Percentiles rank a stretch among this genome's conserved stretches.
phyloP scores from a whole-genome alignment of 2,797 vertebrate species.

The Phaenicophaeus curvirostris region DNA sequence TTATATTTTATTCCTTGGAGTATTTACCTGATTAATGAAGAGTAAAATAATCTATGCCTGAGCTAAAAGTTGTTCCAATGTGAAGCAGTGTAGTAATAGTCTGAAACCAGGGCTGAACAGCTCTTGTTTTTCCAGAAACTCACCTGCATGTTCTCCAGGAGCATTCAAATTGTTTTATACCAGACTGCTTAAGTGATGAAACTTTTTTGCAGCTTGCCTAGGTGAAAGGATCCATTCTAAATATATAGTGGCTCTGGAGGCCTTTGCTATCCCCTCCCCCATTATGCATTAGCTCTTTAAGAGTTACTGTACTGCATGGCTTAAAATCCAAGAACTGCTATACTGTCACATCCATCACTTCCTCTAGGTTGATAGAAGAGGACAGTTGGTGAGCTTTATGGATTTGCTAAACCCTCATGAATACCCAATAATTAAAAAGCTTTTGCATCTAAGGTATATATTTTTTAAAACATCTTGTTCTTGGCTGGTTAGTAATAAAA shows the following conservation, averaged over 20 bases:
- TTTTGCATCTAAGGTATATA: conserved; percentile 10
- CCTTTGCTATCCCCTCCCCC: background rate
- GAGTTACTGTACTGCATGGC: background rate
- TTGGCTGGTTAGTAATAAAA: background rate
- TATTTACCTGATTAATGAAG: conserved; percentile 8
- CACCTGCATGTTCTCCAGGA: background rate
- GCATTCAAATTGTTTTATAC: background rate
- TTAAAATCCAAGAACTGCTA: conserved; percentile 52
- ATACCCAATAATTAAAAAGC: conserved; percentile 35
- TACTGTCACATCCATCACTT: conserved; percentile 45
- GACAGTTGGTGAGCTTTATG: conserved; percentile 57
- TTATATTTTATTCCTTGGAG: background rate
- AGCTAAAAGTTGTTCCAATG: background rate
- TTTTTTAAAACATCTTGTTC: background rate
- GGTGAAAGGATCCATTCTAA: conserved; percentile 50
- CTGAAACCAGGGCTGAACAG: background rate
- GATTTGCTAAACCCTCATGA: conserved; percentile 20
- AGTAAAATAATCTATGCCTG: background rate
- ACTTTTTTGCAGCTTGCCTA: background rate
- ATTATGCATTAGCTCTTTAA: conserved; percentile 38
- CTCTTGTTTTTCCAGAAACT: background rate
- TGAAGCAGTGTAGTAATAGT: background rate
- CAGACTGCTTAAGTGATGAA: background rate
- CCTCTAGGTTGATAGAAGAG: conserved; percentile 59
- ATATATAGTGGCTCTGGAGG: conserved; percentile 7